phyloP scores from a whole-genome alignment of 1,140 invertebrate species.

The Scaptomyza graminum region DNA sequence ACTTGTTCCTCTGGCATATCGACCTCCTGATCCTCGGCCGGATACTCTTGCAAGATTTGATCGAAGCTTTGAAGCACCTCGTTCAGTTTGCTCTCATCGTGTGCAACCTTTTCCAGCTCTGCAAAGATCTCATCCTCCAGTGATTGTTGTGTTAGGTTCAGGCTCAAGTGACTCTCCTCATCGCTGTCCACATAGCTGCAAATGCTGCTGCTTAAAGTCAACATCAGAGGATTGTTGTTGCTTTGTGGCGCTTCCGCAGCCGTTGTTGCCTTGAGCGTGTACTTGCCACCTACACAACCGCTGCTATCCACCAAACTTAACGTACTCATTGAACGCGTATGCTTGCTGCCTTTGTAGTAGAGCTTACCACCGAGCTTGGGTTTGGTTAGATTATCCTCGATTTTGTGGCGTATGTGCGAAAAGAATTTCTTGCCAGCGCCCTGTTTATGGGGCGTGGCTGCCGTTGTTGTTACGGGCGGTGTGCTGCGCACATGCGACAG shows the following conservation, averaged over 20 bases:
- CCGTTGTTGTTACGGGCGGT: constrained; percentile 19
- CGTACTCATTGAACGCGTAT: constrained; percentile 75
- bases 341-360: constrained; percentile 73
- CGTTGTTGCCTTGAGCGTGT: constrained; percentile 54
- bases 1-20: constrained; percentile 3
- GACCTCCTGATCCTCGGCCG: constrained; percentile 38
- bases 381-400: constrained; percentile 76
- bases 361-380: constrained; percentile 73
- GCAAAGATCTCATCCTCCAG: constrained; percentile 83
- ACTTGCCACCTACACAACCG: constrained; percentile 73
- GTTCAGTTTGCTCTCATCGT: constrained; percentile 85
- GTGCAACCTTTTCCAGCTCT: constrained; percentile 83
- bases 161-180: constrained; percentile 64
- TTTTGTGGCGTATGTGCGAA: constrained; percentile 78
- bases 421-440: constrained; percentile 76
- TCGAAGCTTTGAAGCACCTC: constrained; percentile 87
- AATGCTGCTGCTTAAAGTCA: constrained; percentile 43
- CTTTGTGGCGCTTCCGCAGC: neutral
- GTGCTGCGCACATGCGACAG: constrained; percentile 62
- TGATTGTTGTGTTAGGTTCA: constrained; percentile 73
- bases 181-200: constrained; percentile 75
- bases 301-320: constrained; percentile 53
- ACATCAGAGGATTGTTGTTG: constrained; percentile 24
- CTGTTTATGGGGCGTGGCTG: constrained; percentile 31
- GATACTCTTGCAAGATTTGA: constrained; percentile 85